Base-by-base conservation (phyloP, 2,888 invertebrate genomes). In the Creontiades dilutus region DNA sequence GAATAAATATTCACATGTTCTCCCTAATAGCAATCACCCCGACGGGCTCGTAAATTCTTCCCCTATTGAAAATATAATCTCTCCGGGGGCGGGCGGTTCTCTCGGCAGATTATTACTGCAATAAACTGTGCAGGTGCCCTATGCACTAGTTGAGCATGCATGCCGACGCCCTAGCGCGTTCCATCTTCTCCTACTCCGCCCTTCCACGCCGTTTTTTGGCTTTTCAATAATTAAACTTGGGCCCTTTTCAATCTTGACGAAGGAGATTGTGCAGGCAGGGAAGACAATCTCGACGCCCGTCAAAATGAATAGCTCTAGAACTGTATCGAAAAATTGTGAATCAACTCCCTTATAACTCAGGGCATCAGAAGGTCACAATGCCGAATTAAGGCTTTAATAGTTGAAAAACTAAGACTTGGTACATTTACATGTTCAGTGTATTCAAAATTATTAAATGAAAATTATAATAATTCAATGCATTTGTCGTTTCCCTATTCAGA, bases 61-160 rank as follows among this genome's bases (percentile, higher is more conserved):
- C 86, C 89, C 89, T 81, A 89, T 89, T 89, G 89, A 89, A 89
- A 89, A 89, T 89, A 89, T 89, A 89, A 89, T 89, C 89, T 89
- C 86, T 86, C 86, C 86, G 86, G 27, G 23, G 46, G n/a, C 13
- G 68, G 48, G 16, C 47, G 81, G 23, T 37, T 23, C 81, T 81
- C 81, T 19, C 46, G 78, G 81, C 80, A 61, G 89, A 81, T 89
- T 89, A 89, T 81, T 89, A 89, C 89, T 89, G 89, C 81, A 89
- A 89, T 89, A 89, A 89, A 89, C 61, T 48, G 52, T 61, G 89
- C 81, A 89, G 89, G 80, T 89, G 89, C 81, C 27, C 13, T 75
- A 14, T 61, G 80, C 80, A 81, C 46, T 80, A 61, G 89, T 89
- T 89, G 81, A 46, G 89, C 81, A 89, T 81, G 89, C 89, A 89